A percentile compares a stretch with the other conserved stretches of the same genome.
These are phyloP conservation scores for Zenarchopterus dispar DNA, from an alignment of 2,797 vertebrate species.

Conservation along the genomic window DNA sequence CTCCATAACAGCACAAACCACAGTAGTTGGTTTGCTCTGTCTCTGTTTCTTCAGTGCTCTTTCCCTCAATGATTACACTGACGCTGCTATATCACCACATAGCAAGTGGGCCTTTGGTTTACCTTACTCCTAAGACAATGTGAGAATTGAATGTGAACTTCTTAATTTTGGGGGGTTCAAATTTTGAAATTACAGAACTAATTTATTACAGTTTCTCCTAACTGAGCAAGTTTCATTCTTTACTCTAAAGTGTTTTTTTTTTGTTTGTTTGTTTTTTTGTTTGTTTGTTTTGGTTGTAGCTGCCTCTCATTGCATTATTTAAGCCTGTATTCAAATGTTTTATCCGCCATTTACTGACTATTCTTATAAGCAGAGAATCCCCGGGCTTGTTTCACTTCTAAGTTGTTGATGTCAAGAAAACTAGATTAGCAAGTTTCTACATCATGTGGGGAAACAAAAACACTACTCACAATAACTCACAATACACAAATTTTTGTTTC, in stretches of 20 bases:
- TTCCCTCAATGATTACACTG: slow-evolving; percentile 32
- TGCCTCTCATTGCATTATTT: background rate
- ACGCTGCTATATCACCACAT: too few relatives aligned
- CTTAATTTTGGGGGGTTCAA: too few relatives aligned
- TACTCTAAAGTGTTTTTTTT: too few relatives aligned
- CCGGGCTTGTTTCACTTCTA: background rate
- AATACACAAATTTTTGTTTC: slow-evolving; percentile 3
- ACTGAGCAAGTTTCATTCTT: too few relatives aligned
- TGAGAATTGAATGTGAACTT: too few relatives aligned
- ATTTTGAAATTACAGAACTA: too few relatives aligned
- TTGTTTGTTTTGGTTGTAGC: background rate
- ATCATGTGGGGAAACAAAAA: background rate
- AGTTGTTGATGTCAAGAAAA: background rate
- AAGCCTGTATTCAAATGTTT: background rate
- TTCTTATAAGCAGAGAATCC: background rate
- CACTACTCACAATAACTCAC: slow-evolving; percentile 2
- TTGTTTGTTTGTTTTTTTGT: background rate
- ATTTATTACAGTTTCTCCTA: too few relatives aligned
- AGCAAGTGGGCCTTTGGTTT: too few relatives aligned
- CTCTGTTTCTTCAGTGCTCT: slow-evolving; percentile 58
- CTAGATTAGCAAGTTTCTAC: slow-evolving; percentile 3
- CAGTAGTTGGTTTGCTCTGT: slow-evolving; percentile 24
- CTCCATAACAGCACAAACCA: slow-evolving; percentile 20
- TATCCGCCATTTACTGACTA: background rate
- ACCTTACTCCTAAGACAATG: too few relatives aligned